Evolutionary conservation across 2,113 vertebrate genomes (phyloP), one percentile per base, ranked within the genome.

Genomic region (Rhineura floridana): DNA sequence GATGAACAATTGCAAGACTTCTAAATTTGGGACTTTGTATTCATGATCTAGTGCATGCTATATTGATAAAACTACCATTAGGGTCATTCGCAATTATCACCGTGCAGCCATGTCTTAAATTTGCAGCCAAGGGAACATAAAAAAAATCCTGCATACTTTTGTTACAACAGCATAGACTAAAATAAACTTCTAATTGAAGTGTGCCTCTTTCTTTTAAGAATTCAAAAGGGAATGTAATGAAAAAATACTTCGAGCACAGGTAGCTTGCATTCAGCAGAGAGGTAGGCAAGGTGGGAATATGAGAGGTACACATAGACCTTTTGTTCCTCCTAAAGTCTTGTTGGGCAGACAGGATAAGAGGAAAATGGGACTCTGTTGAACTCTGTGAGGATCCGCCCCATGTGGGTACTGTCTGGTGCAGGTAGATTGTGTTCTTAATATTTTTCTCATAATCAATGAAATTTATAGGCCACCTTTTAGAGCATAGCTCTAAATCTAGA

Each of bases 41-140:
- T 93, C 62, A 0, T 88, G 83, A 78, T 84, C 90, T 90, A 91
- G 75, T 84, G 15, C n/a, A 0, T 76, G 86, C 73, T 85, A 85
- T 79, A 52, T 55, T 77, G 39, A 72, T 62, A 6, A 77, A 76
- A 62, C 83, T 83, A 39, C 44, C 55, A 59, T 19, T 89, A 67
- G 9, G 21, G 36, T 84, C 83, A 81, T 77, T 67, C 82, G 67
- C 36, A 73, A 44, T n/a, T 63, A 63, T 85, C 19, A 91, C 86
- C 46, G 59, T 69, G 65, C 81, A 85, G 80, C 63, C 78, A 50
- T 44, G 46, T 85, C 90, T 86, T 48, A 3, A 70, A 55, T 93
- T 76, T 50, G 75, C 39, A 73, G 15, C 81, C 88, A 89, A 86
- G 46, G n/a, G 67, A 9, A 39, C 78, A 1, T 73, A 70, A 86